Percentiles rank a stretch among this genome's conserved stretches.
phyloP scores from a whole-genome alignment of 2,113 vertebrate species.

The Sylvia atricapilla region DNA sequence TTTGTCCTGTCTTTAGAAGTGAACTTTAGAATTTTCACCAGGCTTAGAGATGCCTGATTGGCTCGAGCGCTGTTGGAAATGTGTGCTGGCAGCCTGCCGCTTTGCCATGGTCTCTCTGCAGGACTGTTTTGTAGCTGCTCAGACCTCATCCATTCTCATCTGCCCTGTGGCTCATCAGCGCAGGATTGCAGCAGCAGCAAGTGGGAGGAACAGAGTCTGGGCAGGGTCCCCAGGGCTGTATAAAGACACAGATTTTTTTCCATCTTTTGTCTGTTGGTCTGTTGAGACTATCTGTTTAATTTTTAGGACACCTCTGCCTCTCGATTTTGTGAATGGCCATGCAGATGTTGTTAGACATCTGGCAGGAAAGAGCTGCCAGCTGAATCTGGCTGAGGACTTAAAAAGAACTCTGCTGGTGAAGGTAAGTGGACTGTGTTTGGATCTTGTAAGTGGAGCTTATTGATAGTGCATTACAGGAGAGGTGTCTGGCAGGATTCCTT shows the following conservation, averaged over 20 bases:
- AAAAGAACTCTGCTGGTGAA: constrained; percentile 82
- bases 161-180: not conserved
- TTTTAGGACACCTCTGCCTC: constrained; percentile 83
- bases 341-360: constrained; percentile 76
- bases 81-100: fast-evolving
- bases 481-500: not conserved
- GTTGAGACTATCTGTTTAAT: not conserved
- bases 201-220: not conserved
- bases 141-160: not conserved
- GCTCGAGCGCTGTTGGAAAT: not conserved
- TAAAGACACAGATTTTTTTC: not conserved
- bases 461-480: not conserved
- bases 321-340: constrained; percentile 83
- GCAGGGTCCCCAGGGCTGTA: not conserved
- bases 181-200: not conserved
- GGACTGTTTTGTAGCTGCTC: not conserved
- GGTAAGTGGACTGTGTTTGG: constrained; percentile 59
- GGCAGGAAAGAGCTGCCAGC: constrained; percentile 77
- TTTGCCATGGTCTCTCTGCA: not conserved
- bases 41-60: not conserved
- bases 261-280: not conserved
- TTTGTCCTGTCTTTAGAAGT: not conserved
- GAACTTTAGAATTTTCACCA: not conserved
- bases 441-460: not conserved
- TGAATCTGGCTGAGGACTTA: constrained; percentile 80